These are phyloP conservation scores for Eolophus roseicapilla DNA, from an alignment of 2,113 vertebrate species.

Conservation along the genomic window DNA sequence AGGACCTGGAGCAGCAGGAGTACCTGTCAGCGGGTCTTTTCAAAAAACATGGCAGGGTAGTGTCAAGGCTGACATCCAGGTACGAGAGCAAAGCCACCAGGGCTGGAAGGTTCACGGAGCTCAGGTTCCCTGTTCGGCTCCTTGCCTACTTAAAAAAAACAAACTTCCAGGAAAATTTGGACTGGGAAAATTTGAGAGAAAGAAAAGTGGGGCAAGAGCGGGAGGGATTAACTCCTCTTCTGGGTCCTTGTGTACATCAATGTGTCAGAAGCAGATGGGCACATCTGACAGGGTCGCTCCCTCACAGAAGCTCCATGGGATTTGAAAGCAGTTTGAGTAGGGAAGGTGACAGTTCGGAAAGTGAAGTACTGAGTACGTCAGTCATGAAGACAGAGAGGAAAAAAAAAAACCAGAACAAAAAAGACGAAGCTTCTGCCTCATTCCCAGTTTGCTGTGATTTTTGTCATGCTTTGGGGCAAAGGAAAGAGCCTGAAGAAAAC, in stretches of 20 bases:
- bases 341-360: neutral
- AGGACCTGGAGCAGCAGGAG: neutral
- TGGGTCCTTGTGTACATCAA: rapidly evolving
- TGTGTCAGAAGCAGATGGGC: neutral
- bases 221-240: neutral
- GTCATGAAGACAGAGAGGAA: conserved; percentile 4
- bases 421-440: neutral
- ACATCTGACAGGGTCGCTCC: neutral
- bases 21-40: no score
- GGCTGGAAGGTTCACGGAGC: neutral
- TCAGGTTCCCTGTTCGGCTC: neutral
- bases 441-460: conserved; percentile 4
- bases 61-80: neutral
- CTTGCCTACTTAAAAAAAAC: neutral
- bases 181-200: neutral
- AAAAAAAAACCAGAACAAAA: neutral
- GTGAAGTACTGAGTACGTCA: neutral
- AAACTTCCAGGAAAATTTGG: neutral
- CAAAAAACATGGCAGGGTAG: neutral
- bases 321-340: neutral
- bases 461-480: neutral
- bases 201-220: neutral
- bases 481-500: neutral
- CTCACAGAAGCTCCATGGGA: neutral
- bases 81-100: neutral